phyloP scores from a whole-genome alignment of 2,888 invertebrate species.

The Stenodema calcarata region DNA sequence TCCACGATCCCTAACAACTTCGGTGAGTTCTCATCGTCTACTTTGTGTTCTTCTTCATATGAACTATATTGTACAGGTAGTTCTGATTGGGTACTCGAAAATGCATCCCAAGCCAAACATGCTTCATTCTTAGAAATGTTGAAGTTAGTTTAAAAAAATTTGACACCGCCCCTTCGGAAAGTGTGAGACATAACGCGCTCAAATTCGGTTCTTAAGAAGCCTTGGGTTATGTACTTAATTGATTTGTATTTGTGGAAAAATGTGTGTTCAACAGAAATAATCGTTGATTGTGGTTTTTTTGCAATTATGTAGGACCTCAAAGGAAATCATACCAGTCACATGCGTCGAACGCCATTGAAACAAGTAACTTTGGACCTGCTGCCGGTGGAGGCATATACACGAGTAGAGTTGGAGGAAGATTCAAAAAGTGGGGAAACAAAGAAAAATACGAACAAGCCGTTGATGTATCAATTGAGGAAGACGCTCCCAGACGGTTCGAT shows the following conservation, averaged over 20 bases:
- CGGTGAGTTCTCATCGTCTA: not conserved
- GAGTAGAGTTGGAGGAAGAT: constrained; percentile 17
- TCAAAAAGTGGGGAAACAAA: constrained; percentile 34
- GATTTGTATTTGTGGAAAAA: too few relatives aligned
- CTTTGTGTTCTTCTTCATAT: not conserved
- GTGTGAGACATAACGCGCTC: too few relatives aligned
- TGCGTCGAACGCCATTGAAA: not conserved
- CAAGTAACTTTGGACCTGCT: not conserved
- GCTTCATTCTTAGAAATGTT: too few relatives aligned
- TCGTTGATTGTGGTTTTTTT: too few relatives aligned
- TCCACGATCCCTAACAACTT: not conserved
- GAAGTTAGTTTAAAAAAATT: too few relatives aligned
- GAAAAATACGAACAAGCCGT: not conserved
- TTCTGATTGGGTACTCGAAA: too few relatives aligned
- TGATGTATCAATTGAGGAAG: not conserved
- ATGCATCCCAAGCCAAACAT: too few relatives aligned
- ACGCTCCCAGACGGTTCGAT: not conserved
- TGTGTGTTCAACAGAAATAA: too few relatives aligned
- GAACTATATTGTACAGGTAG: too few relatives aligned
- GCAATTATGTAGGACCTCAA: not conserved
- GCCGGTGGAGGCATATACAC: constrained; percentile 2
- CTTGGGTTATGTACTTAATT: too few relatives aligned
- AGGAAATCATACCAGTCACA: not conserved
- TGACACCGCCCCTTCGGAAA: too few relatives aligned
- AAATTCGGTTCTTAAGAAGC: too few relatives aligned